phyloP scores from a whole-genome alignment of 2,113 vertebrate genomes.

The Mungos mungo region DNA sequence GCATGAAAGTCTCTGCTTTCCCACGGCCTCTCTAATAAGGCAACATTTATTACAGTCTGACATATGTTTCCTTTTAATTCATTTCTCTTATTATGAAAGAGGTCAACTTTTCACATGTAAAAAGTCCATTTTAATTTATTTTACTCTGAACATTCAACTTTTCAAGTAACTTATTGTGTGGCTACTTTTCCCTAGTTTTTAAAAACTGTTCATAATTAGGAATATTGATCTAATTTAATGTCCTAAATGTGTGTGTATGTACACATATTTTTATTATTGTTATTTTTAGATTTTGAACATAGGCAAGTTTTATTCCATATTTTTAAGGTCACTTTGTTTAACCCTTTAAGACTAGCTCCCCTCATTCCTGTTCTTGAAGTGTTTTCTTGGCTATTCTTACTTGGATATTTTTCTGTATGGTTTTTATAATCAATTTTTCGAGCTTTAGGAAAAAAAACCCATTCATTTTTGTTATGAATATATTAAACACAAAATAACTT shows the following conservation, averaged over 20 bases:
- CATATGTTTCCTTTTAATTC: neutral
- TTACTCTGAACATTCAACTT: neutral
- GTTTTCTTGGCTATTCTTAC: neutral
- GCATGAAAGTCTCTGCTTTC: neutral
- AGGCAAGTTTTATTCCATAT: neutral
- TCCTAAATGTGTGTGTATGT: neutral
- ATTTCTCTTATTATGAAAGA: neutral
- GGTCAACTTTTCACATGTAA: neutral
- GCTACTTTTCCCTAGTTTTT: neutral
- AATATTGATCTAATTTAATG: neutral
- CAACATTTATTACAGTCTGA: neutral
- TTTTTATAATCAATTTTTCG: neutral
- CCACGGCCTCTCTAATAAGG: neutral
- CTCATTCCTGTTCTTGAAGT: neutral
- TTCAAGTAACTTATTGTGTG: neutral
- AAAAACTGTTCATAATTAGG: neutral
- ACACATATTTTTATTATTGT: neutral
- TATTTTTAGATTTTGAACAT: neutral
- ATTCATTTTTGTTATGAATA: neutral
- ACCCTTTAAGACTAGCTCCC: neutral
- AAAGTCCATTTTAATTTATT: neutral
- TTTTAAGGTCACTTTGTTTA: neutral
- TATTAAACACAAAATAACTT: neutral
- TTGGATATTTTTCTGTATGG: neutral
- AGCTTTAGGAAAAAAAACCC: neutral